Evolutionary conservation across 2,888 invertebrate species (phyloP).

Genomic region (Tachina grossa): DNA sequence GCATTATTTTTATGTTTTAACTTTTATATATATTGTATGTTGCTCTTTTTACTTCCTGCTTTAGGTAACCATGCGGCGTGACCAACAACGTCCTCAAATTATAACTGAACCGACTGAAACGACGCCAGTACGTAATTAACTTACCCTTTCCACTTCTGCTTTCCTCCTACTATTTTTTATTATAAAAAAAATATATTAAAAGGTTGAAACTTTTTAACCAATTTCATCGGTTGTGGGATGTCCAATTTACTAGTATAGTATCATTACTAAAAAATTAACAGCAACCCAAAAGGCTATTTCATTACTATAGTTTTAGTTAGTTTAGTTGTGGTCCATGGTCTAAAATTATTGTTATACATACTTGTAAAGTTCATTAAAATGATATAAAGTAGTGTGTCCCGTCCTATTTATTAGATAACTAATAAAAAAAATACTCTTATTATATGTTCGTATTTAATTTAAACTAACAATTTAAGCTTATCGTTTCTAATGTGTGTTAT

Average conservation of each 20-base stretch:
- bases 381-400: constrained; percentile 28
- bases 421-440: constrained; percentile 15
- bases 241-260: constrained; percentile 21
- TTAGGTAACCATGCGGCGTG: constrained; percentile 86
- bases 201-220: constrained; percentile 22
- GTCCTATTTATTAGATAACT: constrained; percentile 55
- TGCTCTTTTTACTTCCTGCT: constrained; percentile 81
- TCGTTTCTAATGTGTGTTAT: constrained; percentile 48
- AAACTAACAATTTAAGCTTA: constrained; percentile 48
- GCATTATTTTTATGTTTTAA: constrained; percentile 50
- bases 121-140: constrained; percentile 83
- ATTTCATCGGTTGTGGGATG: constrained; percentile 39
- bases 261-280: constrained; percentile 25
- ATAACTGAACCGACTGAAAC: constrained; percentile 82
- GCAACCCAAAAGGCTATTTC: not conserved
- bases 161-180: constrained; percentile 4
- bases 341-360: not conserved
- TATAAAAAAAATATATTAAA: not conserved
- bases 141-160: constrained; percentile 37
- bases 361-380: constrained; percentile 17
- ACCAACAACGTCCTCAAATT: constrained; percentile 83
- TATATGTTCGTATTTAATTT: constrained; percentile 35
- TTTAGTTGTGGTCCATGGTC: constrained; percentile 22
- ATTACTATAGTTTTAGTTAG: constrained; percentile 11
- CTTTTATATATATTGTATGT: constrained; percentile 55